phyloP scores from a whole-genome alignment of 2,797 vertebrate species.

The Zenarchopterus dispar region DNA sequence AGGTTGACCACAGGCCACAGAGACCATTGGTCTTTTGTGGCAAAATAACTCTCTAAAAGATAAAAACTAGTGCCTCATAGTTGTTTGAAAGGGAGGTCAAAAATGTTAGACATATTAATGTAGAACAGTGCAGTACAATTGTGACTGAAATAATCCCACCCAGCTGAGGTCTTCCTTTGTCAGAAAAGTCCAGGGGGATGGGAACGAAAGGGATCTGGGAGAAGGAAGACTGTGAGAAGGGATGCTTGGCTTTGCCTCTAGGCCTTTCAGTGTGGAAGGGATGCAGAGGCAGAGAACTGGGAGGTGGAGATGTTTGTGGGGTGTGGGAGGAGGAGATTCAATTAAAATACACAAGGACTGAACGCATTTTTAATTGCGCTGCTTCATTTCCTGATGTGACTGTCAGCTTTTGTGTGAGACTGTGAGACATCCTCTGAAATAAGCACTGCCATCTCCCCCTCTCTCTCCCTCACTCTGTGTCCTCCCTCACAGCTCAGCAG shows the following conservation, averaged over 20 bases:
- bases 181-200: slow-evolving; percentile 33
- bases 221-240: slow-evolving; percentile 28
- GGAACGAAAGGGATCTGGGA: slow-evolving; percentile 13
- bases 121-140: slow-evolving; percentile 46
- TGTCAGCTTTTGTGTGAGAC: slow-evolving; percentile 64
- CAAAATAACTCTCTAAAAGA: slow-evolving; percentile 24
- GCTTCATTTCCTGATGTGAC: slow-evolving; percentile 67
- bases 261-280: slow-evolving; percentile 36
- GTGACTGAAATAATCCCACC: slow-evolving; percentile 62
- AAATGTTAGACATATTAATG: slow-evolving; percentile 25
- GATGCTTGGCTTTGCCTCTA: slow-evolving; percentile 38
- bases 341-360: slow-evolving; percentile 72
- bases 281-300: slow-evolving; percentile 26
- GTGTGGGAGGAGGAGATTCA: slow-evolving; percentile 67
- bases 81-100: slow-evolving; percentile 40
- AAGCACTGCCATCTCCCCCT: slow-evolving; percentile 35
- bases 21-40: slow-evolving; percentile 49
- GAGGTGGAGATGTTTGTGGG: slow-evolving; percentile 21
- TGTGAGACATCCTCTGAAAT: slow-evolving; percentile 35
- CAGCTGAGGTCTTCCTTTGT: slow-evolving; percentile 55
- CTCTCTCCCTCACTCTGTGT: slow-evolving; percentile 8
- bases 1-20: slow-evolving; percentile 25
- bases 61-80: slow-evolving; percentile 41
- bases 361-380: slow-evolving; percentile 78
- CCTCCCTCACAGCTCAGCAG: slow-evolving; percentile 33